Evolutionary conservation across 2,888 invertebrate species (phyloP), one percentile per base, ranked within the genome.

Genomic region (Caenorhabditis wallacei): DNA sequence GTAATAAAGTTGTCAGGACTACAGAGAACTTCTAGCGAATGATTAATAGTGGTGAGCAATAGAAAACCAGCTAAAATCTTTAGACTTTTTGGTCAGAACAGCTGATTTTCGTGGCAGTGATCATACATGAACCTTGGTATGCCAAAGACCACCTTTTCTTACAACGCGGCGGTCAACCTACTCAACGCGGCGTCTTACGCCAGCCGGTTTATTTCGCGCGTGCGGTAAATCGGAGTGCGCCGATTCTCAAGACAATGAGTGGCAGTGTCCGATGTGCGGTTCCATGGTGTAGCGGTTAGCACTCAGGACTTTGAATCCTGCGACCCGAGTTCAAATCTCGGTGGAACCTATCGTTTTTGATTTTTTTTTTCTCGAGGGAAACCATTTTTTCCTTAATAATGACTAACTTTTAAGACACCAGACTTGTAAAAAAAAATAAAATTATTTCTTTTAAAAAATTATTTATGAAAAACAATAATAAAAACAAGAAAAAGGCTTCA

Each of bases 211-310:
- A n/a, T n/a, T n/a, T n/a, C n/a, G n/a, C n/a, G n/a, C n/a, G n/a
- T 16, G 53, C 53, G 53, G 22, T 24, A 11, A 54, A 26, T 10
- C 26, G 22, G 10, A 8, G n/a, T 18, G n/a, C n/a, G 46, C n/a
- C 11, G 20, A 20, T 35, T 20, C 40, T 68, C 10, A 26, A 40
- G 43, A 13, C 40, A 37, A 18, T 35, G 11, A 48, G 64, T 5
- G 40, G 18, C 2, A 16, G 10, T 20, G 30, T 37, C n/a, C n/a
- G 16, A 7, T 35, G 46, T 48, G 48, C 75, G 84, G 84, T 84
- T 84, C 84, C 81, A 84, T 87, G 87, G 87, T 87, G 87, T 87
- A 87, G 85, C 82, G 87, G 85, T 87, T 87, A 87, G 85, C 87
- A 87, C 87, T 85, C 85, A 84, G 84, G 87, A 86, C 87, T 87